Percentiles rank a stretch among this genome's conserved stretches.
Conservation (phyloP, 2,888 invertebrate species). For the Rhingia rostrata region DNA sequence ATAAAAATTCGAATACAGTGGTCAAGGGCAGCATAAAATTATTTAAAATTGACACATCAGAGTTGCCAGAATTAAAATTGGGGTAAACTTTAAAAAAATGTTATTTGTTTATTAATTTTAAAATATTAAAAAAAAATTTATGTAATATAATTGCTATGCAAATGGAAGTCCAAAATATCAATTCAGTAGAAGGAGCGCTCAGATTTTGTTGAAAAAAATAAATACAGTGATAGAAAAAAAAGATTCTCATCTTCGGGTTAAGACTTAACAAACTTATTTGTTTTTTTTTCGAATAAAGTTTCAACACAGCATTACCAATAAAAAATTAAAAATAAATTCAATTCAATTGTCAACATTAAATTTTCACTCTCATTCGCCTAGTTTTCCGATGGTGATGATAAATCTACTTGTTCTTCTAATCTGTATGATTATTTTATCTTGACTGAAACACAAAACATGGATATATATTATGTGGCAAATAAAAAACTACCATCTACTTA, state of each 20-base stretch:
- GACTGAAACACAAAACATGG: conserved; percentile 37
- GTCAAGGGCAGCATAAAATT: too few relatives aligned
- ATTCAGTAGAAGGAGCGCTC: conserved; percentile 37
- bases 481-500: conserved; percentile 68
- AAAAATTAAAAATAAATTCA: neutral
- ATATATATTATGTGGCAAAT: conserved; percentile 27
- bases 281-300: neutral
- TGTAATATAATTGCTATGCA: conserved; percentile 19
- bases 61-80: too few relatives aligned
- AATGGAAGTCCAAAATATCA: conserved; percentile 48
- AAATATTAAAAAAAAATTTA: neutral
- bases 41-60: too few relatives aligned
- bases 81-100: too few relatives aligned
- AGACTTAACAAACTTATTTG: neutral
- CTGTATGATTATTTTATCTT: conserved; percentile 5
- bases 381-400: neutral
- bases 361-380: neutral
- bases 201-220: neutral
- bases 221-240: too few relatives aligned
- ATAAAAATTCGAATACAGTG: too few relatives aligned
- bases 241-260: too few relatives aligned
- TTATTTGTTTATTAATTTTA: too few relatives aligned
- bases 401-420: conserved; percentile 5
- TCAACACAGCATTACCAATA: conserved; percentile 48
- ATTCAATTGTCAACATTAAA: neutral